phyloP scores from a whole-genome alignment of 2,113 vertebrate genomes.

The Dicentrarchus labrax region DNA sequence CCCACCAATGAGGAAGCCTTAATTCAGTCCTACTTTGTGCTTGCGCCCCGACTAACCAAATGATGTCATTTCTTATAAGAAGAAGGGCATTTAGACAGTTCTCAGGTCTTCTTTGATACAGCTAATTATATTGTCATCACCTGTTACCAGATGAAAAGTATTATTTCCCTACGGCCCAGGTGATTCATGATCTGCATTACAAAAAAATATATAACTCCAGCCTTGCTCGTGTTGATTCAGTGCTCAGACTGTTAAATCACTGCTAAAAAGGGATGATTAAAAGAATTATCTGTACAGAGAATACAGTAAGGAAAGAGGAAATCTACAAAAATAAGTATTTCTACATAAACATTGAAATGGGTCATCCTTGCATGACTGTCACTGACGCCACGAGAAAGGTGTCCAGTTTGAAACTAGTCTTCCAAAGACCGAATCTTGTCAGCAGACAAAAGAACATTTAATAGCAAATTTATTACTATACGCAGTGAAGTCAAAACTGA shows the following conservation, averaged over 20 bases:
- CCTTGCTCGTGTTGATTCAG: constrained; percentile 39
- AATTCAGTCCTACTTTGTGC: constrained; percentile 20
- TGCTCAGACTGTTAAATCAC: constrained; percentile 27
- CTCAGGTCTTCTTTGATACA: neutral
- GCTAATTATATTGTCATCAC: neutral
- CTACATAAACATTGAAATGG: constrained; percentile 46
- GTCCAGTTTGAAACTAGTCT: constrained; percentile 45
- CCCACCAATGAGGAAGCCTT: neutral
- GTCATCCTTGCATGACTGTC: neutral
- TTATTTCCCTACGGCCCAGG: constrained; percentile 1
- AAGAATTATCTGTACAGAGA: constrained; percentile 27
- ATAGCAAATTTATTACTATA: constrained; percentile 36
- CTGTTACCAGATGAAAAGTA: neutral
- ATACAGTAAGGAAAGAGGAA: constrained; percentile 17
- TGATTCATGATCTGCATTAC: constrained; percentile 34
- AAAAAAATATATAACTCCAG: neutral
- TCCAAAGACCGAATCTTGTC: constrained; percentile 44
- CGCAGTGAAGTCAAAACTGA: constrained; percentile 42
- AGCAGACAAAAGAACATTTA: constrained; percentile 16
- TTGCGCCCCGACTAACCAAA: constrained; percentile 6
- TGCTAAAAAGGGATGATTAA: constrained; percentile 8
- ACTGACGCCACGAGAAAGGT: constrained; percentile 38
- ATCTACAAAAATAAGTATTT: constrained; percentile 72
- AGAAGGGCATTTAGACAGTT: neutral
- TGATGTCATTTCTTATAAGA: neutral